phyloP scores from a whole-genome alignment of 2,888 invertebrate species.

The Phrixothrix hirtus region DNA sequence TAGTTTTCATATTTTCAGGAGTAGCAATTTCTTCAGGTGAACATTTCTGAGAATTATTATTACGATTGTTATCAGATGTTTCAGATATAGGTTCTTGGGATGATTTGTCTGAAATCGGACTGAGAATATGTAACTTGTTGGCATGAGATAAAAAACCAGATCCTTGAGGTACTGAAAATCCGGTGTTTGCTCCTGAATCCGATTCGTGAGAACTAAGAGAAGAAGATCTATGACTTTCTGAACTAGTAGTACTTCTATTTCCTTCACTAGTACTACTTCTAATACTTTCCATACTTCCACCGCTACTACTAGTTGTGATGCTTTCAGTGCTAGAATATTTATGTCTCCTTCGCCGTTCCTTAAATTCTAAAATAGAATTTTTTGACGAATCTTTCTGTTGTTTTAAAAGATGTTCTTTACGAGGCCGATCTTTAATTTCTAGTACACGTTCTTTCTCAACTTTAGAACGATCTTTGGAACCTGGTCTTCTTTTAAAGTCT shows the following conservation, averaged over 20 bases:
- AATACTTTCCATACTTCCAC: slow-evolving; percentile 85
- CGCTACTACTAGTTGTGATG: slow-evolving; percentile 85
- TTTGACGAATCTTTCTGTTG: slow-evolving; percentile 46
- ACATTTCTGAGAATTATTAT: slow-evolving; percentile 76
- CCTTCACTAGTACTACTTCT: slow-evolving; percentile 87
- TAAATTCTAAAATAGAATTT: slow-evolving; percentile 58
- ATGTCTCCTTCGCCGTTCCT: slow-evolving; percentile 65
- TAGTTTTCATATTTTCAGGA: slow-evolving; percentile 61
- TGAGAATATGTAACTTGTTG: slow-evolving; percentile 80
- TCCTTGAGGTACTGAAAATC: slow-evolving; percentile 63
- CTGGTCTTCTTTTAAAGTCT: slow-evolving; percentile 62
- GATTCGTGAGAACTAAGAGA: slow-evolving; percentile 86
- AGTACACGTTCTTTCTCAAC: slow-evolving; percentile 62
- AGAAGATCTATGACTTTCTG: slow-evolving; percentile 80
- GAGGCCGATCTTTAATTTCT: slow-evolving; percentile 72
- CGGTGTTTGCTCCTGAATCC: slow-evolving; percentile 70
- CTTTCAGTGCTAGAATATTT: slow-evolving; percentile 82
- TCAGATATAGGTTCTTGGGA: slow-evolving; percentile 85
- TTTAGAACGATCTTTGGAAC: slow-evolving; percentile 59
- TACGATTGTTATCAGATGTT: slow-evolving; percentile 78
- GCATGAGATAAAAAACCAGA: slow-evolving; percentile 71
- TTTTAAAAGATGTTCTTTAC: slow-evolving; percentile 52
- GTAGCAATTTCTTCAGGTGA: slow-evolving; percentile 68
- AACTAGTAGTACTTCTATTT: slow-evolving; percentile 82
- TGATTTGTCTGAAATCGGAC: slow-evolving; percentile 88